Base-by-base conservation (phyloP, 2,888 invertebrate species). In the Gonocerus acuteangulatus region DNA sequence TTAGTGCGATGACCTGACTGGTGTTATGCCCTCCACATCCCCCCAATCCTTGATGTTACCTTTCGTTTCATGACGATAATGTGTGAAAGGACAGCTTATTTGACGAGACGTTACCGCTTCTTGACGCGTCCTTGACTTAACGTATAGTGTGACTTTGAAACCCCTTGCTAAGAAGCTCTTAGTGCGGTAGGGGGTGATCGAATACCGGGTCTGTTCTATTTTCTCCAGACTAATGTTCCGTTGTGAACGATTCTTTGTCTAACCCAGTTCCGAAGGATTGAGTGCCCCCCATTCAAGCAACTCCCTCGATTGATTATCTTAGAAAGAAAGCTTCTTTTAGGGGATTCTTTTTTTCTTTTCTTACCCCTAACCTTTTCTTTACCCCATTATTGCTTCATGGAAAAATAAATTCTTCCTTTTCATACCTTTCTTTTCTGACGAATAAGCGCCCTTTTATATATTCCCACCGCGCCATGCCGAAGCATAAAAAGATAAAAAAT, bases 291-390 rank as follows among this genome's bases (percentile, higher is more conserved):
- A 51, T 51, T 51, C 51, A 51, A 16, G 32, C 19, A 51, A 27
- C 51, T 19, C 19, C 32, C 51, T 51, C 51, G 34, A 51, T 51
- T 51, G 51, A 51, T 51, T 51, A 51, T 51, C 32, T 51, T 36
- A 51, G 51, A 51, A 51, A 51, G 51, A 51, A 51, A 51, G 51
- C 51, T 15, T 18, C 51, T 34, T 51, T 51, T 19, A 34, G 51
- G 34, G 19, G 19, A 32, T 51, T 34, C 18, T 18, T 45, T 9
- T 51, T 51, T 34, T 34, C 18, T 18, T 45, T 9, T 4, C 15
- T 18, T 19, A 15, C 45, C 45, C 45, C 19, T 2, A 15, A n/a
- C 45, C 45, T 42, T 15, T 51, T 18, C 51, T 51, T 51, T 51
- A 51, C 34, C 51, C 51, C 51, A 51, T 51, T 51, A 51, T 34